Conservation (phyloP, 2,797 vertebrate species). For the Myotis myotis region DNA sequence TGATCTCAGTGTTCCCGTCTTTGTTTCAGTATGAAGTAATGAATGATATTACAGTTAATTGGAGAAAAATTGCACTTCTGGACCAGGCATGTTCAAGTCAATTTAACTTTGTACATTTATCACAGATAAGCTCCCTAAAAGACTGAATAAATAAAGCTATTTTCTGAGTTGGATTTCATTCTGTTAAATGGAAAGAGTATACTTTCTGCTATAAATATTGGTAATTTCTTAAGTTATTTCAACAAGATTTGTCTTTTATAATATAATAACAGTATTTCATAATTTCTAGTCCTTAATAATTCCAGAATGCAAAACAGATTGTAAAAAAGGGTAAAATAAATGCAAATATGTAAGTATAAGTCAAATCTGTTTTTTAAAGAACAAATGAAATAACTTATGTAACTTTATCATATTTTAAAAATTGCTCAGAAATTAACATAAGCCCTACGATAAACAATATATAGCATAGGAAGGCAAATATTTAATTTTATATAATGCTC, state of each 20-base stretch:
- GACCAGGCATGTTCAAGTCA: constrained; percentile 34
- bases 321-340: not conserved
- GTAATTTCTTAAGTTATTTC: constrained; percentile 35
- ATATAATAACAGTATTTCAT: not conserved
- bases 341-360: not conserved
- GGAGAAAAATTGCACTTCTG: not conserved
- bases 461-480: not conserved
- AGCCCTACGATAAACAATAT: not conserved
- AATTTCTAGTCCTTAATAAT: not conserved
- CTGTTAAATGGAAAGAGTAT: not conserved
- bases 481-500: not conserved
- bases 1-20: constrained; percentile 42
- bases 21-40: constrained; percentile 60
- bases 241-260: constrained; percentile 16
- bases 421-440: not conserved
- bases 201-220: constrained; percentile 13
- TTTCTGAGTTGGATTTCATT: constrained; percentile 26
- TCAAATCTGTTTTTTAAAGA: not conserved
- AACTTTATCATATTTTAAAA: not conserved
- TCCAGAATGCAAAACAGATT: not conserved
- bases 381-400: not conserved
- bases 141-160: not conserved
- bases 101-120: constrained; percentile 47
- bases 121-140: not conserved
- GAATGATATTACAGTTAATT: constrained; percentile 30